Conservation (phyloP, 1,140 invertebrate genomes). For the Anadara kagoshimensis region DNA sequence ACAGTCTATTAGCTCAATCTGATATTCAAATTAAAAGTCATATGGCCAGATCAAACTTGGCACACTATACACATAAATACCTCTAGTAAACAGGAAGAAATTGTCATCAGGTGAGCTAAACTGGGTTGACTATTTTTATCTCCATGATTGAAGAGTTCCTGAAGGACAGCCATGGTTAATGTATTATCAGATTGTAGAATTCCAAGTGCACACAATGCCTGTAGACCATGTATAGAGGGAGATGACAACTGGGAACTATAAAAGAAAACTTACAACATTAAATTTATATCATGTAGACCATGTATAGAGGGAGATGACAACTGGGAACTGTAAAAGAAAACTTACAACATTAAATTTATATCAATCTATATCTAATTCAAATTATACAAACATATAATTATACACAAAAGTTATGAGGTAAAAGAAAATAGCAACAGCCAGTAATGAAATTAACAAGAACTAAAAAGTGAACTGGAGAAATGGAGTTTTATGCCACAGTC, state of each 20-base stretch:
- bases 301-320: constrained; percentile 79
- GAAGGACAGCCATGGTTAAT: constrained; percentile 79
- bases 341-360: not conserved
- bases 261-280: constrained; percentile 8
- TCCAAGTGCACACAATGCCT: constrained; percentile 81
- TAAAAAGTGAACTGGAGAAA: not conserved
- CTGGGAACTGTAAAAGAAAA: constrained; percentile 67
- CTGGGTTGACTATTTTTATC: constrained; percentile 21
- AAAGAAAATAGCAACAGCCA: not conserved
- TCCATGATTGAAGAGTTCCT: constrained; percentile 76
- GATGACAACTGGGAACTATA: constrained; percentile 75
- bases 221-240: constrained; percentile 80
- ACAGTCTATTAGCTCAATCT: no score
- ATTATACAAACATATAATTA: no score
- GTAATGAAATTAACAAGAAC: not conserved
- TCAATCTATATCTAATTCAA: no score
- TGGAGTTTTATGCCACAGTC: no score
- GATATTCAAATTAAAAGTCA: no score
- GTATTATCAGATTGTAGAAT: constrained; percentile 80
- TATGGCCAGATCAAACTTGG: not conserved
- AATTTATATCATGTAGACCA: constrained; percentile 77
- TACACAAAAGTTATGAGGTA: not conserved
- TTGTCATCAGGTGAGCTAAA: constrained; percentile 37
- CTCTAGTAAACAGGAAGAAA: constrained; percentile 27
- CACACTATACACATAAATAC: not conserved